Conservation (phyloP, 1,140 invertebrate genomes). For the Drosophila bocki region DNA sequence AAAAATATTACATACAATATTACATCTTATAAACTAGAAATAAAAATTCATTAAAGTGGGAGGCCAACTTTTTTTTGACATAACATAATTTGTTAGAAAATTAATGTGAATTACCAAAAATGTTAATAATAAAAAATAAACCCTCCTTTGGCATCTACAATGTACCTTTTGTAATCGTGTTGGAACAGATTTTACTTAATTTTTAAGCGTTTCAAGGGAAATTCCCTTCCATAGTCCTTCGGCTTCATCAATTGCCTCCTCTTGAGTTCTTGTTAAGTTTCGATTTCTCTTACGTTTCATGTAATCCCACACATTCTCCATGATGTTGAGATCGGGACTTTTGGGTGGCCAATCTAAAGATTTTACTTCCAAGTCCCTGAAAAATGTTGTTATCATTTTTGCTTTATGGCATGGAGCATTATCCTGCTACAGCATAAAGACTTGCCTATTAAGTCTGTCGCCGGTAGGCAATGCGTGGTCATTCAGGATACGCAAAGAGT, state of each 20-base stretch:
- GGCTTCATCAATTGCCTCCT: slow-evolving; percentile 5
- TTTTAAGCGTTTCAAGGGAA: background rate
- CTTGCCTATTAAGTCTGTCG: slow-evolving; percentile 8
- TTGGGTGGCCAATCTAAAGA: background rate
- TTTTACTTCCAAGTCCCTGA: background rate
- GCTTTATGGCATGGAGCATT: slow-evolving; percentile 11
- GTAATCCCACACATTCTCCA: slow-evolving; percentile 4
- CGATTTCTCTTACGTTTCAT: background rate
- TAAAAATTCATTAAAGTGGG: background rate
- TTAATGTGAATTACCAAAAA: background rate
- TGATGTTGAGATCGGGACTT: slow-evolving; percentile 5
- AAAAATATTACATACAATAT: too few species aligned
- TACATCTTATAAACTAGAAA: background rate
- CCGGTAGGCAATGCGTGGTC: slow-evolving; percentile 14
- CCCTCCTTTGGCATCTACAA: background rate
- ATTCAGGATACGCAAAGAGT: slow-evolving; percentile 7
- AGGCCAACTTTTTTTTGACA: slow-evolving; percentile 7
- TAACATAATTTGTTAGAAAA: background rate
- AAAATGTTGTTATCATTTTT: background rate
- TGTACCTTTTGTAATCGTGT: background rate
- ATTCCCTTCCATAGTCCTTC: slow-evolving; percentile 3
- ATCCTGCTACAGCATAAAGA: slow-evolving; percentile 33
- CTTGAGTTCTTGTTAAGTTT: background rate
- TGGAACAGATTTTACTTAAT: too few species aligned
- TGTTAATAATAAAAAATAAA: too few species aligned